phyloP scores from a whole-genome alignment of 2,113 vertebrate genomes.

The Hoplias malabaricus region DNA sequence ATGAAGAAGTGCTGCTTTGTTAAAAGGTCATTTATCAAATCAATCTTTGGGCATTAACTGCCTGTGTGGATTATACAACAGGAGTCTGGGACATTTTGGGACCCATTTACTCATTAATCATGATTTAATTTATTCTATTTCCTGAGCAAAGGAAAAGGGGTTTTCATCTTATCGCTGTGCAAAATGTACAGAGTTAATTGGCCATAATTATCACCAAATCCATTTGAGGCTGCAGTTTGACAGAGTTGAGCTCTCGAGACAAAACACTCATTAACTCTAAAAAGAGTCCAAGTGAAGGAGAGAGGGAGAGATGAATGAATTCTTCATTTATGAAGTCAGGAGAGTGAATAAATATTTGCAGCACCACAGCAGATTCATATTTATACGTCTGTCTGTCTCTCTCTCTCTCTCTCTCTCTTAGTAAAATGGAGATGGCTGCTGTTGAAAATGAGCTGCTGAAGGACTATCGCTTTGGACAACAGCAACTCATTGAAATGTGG shows the following conservation, averaged over 20 bases:
- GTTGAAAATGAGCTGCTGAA: conserved; percentile 86
- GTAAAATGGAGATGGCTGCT: conserved; percentile 80
- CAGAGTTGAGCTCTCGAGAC: conserved; percentile 9
- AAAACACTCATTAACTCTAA: conserved; percentile 8
- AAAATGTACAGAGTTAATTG: conserved; percentile 19
- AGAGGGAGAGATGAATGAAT: background rate
- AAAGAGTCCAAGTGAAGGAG: background rate
- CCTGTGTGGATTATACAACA: background rate
- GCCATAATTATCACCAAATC: conserved; percentile 4
- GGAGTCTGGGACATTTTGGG: background rate
- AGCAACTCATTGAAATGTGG: conserved; percentile 91
- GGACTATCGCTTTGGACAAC: conserved; percentile 88
- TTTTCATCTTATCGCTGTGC: background rate
- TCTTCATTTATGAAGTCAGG: background rate
- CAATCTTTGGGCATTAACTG: background rate
- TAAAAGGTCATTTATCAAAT: background rate
- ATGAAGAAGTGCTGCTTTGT: background rate
- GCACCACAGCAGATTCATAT: background rate
- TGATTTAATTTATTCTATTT: background rate
- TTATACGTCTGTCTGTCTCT: conserved; percentile 9
- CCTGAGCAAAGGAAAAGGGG: background rate
- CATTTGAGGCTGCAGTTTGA: conserved; percentile 8
- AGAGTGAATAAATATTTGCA: background rate
- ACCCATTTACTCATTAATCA: background rate
- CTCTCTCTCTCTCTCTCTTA: conserved; percentile 53